A percentile compares a stretch with the other conserved stretches of the same genome.
Evolutionary conservation across 2,113 vertebrate species (phyloP).

Genomic region (Aplodontia rufa): DNA sequence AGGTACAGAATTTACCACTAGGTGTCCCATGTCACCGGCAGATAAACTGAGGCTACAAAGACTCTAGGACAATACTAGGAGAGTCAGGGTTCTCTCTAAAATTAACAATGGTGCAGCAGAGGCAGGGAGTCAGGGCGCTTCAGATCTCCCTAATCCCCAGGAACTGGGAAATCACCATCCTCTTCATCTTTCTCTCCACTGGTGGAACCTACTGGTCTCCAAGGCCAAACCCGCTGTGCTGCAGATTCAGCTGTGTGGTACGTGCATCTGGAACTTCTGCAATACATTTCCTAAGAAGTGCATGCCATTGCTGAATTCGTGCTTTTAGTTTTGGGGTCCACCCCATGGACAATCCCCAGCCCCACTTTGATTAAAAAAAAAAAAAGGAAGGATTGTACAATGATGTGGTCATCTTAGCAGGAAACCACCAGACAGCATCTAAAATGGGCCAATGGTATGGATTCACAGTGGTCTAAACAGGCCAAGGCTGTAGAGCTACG

Average conservation of each 20-base stretch:
- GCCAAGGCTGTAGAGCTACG: background rate
- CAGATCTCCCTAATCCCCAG: background rate
- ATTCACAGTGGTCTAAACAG: too few relatives aligned
- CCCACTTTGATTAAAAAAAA: accelerated
- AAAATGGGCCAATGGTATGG: background rate
- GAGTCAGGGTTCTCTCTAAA: background rate
- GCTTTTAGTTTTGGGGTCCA: background rate
- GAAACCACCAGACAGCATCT: background rate
- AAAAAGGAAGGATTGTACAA: background rate
- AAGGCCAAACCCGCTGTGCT: background rate
- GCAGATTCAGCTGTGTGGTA: background rate
- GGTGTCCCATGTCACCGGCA: background rate
- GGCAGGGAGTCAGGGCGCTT: background rate
- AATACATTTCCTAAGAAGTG: background rate
- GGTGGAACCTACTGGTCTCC: background rate
- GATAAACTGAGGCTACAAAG: background rate
- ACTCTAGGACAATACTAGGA: accelerated
- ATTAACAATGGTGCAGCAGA: accelerated
- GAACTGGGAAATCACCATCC: background rate
- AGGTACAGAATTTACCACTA: background rate
- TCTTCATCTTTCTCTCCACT: background rate
- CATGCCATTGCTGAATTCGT: background rate
- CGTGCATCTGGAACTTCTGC: background rate
- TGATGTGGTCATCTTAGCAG: background rate
- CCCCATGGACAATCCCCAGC: accelerated